A percentile compares a stretch with the other conserved stretches of the same genome.
Evolutionary conservation across 2,888 invertebrate genomes (phyloP).

Genomic region (Drosophila melanosoma): DNA sequence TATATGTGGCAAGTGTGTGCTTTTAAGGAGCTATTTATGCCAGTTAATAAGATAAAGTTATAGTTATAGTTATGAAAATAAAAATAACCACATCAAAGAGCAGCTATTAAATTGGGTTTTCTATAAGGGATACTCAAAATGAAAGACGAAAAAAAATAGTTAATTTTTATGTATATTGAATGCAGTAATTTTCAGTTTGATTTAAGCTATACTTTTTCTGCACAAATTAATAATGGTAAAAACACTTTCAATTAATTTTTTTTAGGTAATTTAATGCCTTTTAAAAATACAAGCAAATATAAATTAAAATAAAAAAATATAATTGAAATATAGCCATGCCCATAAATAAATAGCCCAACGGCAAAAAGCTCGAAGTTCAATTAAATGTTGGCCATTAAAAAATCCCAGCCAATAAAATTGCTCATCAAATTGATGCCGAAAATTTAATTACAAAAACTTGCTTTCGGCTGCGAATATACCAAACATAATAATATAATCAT

Average conservation of each 20-base stretch:
- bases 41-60: background rate
- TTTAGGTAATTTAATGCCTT: background rate
- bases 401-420: background rate
- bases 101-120: background rate
- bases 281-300: background rate
- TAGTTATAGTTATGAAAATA: background rate
- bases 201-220: too few species aligned
- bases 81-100: background rate
- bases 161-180: too few species aligned
- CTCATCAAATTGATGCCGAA: background rate
- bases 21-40: background rate
- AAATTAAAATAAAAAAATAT: background rate
- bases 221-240: too few species aligned
- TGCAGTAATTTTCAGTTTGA: too few species aligned
- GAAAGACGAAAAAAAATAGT: too few species aligned
- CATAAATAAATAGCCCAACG: background rate
- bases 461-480: background rate
- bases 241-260: too few species aligned
- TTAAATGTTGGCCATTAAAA: background rate
- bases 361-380: background rate
- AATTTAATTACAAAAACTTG: background rate
- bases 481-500: background rate
- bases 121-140: background rate
- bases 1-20: background rate
- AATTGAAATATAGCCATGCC: background rate